Conservation (phyloP, 1,140 invertebrate genomes). For the Matsumurasca onukii region DNA sequence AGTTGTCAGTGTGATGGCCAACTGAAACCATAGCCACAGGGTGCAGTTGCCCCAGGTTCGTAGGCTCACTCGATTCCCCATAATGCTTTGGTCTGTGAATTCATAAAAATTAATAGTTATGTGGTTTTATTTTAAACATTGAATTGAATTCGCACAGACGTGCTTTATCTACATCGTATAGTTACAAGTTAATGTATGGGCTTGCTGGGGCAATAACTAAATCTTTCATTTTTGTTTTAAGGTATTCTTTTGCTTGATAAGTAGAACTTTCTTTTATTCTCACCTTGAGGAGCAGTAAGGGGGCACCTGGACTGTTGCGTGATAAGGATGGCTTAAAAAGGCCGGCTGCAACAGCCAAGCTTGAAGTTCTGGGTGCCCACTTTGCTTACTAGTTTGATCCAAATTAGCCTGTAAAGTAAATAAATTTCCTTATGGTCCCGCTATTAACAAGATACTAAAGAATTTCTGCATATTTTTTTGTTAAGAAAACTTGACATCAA, state of each 20-base stretch:
- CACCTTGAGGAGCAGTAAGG: neutral
- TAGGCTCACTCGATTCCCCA: conserved; percentile 1
- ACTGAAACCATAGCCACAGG: neutral
- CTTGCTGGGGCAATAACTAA: too few relatives aligned
- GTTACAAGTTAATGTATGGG: too few relatives aligned
- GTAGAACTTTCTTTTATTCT: too few relatives aligned
- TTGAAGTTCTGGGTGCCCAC: conserved; percentile 6
- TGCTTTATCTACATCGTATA: too few relatives aligned
- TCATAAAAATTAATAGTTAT: too few relatives aligned
- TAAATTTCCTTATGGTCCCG: neutral
- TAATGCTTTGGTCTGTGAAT: neutral
- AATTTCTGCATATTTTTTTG: too few relatives aligned
- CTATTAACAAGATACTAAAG: too few relatives aligned
- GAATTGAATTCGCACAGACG: too few relatives aligned
- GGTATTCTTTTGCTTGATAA: too few relatives aligned
- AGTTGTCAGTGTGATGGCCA: neutral
- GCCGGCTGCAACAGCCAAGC: conserved; percentile 12
- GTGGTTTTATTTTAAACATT: too few relatives aligned
- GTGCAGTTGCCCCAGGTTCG: neutral
- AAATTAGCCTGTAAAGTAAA: conserved; percentile 5
- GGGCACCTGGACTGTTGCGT: neutral
- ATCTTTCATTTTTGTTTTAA: too few relatives aligned
- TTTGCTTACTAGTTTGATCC: conserved; percentile 15
- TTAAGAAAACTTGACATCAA: too few relatives aligned
- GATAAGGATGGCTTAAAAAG: conserved; percentile 9